phyloP scores from a whole-genome alignment of 2,797 vertebrate genomes.

The Nannoperca obscura region DNA sequence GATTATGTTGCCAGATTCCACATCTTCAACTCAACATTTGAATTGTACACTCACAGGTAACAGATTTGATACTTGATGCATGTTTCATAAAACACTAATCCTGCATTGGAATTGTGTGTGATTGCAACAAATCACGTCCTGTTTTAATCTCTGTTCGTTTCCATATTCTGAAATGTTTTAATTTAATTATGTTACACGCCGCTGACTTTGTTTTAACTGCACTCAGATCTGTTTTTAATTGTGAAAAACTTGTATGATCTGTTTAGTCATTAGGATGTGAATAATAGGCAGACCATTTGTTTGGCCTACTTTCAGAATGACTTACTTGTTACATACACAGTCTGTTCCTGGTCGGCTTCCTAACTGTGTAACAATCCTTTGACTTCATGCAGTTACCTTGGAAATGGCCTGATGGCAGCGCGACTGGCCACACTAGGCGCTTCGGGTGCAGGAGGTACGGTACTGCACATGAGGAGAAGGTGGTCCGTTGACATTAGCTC shows the following conservation, averaged over 20 bases:
- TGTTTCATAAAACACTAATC: neutral
- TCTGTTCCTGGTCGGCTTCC: slow-evolving; percentile 30
- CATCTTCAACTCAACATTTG: slow-evolving; percentile 92
- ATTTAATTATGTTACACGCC: neutral
- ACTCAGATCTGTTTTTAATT: slow-evolving; percentile 23
- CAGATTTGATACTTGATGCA: neutral
- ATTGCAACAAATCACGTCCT: neutral
- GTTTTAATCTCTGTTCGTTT: neutral
- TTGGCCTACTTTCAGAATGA: slow-evolving; percentile 47
- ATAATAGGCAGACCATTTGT: slow-evolving; percentile 36
- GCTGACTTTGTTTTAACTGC: slow-evolving; percentile 16
- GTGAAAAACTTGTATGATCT: neutral
- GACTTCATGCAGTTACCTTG: slow-evolving; percentile 90
- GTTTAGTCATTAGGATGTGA: slow-evolving; percentile 34
- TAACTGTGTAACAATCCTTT: slow-evolving; percentile 27
- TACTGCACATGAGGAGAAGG: slow-evolving; percentile 13
- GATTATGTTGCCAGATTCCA: slow-evolving; percentile 91
- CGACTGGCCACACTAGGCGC: slow-evolving; percentile 92
- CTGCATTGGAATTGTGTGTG: neutral
- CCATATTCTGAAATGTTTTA: neutral
- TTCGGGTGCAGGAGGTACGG: slow-evolving; percentile 89
- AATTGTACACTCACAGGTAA: slow-evolving; percentile 96
- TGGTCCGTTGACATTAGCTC: slow-evolving; percentile 18
- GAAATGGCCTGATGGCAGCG: slow-evolving; percentile 94
- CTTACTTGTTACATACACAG: slow-evolving; percentile 19